Percentiles rank a stretch among this genome's conserved stretches.
phyloP scores from a whole-genome alignment of 2,797 vertebrate genomes.

The Kryptopterus vitreolus region DNA sequence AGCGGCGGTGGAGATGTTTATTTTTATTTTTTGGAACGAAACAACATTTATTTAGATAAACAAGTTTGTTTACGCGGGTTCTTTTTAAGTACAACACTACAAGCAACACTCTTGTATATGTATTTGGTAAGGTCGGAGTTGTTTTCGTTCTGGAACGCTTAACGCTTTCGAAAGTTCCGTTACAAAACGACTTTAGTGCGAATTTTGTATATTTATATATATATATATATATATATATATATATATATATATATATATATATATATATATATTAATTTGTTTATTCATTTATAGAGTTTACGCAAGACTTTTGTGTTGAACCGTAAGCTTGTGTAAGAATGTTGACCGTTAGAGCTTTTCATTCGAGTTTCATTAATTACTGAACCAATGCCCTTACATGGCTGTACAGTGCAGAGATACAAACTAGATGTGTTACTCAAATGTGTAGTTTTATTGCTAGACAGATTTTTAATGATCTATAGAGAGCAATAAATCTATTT shows the following conservation, averaged over 20 bases:
- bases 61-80: background rate
- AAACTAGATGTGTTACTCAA: too few species aligned
- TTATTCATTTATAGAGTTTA: background rate
- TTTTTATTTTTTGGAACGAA: conserved; percentile 1
- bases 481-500: background rate
- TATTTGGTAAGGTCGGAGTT: conserved; percentile 42
- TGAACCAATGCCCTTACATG: background rate
- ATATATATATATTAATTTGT: background rate
- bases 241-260: background rate
- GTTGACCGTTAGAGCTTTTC: conserved; percentile 14
- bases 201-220: background rate
- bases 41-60: background rate
- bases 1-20: conserved; percentile 13
- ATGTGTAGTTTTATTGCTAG: background rate
- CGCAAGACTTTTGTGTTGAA: background rate
- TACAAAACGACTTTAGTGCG: background rate
- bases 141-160: background rate
- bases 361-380: background rate
- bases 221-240: too few species aligned
- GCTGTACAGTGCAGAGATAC: background rate
- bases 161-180: too few species aligned
- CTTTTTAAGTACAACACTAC: background rate
- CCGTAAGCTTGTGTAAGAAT: background rate
- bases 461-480: too few species aligned
- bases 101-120: background rate